Conservation (phyloP, 1,140 invertebrate species). For the Lasioglossum albipes region DNA sequence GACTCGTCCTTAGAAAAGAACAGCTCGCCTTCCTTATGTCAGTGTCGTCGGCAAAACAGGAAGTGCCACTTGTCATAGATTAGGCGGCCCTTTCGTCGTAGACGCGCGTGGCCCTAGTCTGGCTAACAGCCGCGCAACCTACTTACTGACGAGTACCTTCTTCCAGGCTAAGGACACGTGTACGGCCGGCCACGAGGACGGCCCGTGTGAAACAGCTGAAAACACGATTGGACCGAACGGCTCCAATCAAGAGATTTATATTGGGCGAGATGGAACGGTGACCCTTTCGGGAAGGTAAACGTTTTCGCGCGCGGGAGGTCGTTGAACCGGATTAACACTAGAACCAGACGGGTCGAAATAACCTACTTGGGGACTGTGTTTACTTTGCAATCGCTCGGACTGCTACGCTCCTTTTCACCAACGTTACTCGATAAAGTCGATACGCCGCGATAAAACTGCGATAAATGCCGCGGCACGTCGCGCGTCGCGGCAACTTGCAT, state of each 20-base stretch:
- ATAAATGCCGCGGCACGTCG: too few species aligned
- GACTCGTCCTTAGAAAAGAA: not conserved
- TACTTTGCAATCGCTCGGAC: too few species aligned
- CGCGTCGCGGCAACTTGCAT: too few species aligned
- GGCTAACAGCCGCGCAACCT: constrained; percentile 33
- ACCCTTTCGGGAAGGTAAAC: constrained; percentile 10
- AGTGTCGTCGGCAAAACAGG: constrained; percentile 65
- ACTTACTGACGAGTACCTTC: constrained; percentile 42
- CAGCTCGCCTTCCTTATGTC: not conserved
- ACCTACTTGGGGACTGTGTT: too few species aligned
- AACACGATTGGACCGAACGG: constrained; percentile 1
- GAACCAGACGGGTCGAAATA: too few species aligned
- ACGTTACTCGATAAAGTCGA: too few species aligned
- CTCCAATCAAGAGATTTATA: constrained; percentile 39
- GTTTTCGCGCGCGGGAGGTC: not conserved
- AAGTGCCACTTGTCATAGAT: constrained; percentile 74
- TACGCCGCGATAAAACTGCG: too few species aligned
- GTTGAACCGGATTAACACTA: not conserved
- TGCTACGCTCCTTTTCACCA: too few species aligned
- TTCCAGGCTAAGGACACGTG: constrained; percentile 34
- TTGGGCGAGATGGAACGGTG: constrained; percentile 13
- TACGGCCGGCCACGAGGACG: not conserved
- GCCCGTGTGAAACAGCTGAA: constrained; percentile 30
- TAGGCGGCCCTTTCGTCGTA: constrained; percentile 65
- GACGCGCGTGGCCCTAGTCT: constrained; percentile 44